phyloP scores from a whole-genome alignment of 2,113 vertebrate species.

The Dipodomys spectabilis region DNA sequence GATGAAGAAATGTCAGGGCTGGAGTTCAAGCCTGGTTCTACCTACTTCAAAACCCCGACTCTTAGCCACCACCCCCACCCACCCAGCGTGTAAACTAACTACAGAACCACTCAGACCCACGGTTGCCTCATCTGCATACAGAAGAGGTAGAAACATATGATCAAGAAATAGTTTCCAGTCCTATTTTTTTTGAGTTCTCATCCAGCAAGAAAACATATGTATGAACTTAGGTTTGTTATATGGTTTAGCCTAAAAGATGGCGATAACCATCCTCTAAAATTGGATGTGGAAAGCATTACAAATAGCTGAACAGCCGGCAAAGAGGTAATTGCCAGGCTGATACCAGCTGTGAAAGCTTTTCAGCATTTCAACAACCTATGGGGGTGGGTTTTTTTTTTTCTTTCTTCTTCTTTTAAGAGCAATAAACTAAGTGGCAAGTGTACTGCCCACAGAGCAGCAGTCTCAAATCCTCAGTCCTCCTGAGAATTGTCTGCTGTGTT shows the following conservation, averaged over 20 bases:
- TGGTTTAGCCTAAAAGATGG: conserved; percentile 65
- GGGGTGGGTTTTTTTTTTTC: not conserved
- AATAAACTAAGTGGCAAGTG: conserved; percentile 62
- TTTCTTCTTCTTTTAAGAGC: conserved; percentile 36
- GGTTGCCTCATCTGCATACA: conserved; percentile 7
- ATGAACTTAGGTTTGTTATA: conserved; percentile 57
- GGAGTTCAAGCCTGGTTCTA: not conserved
- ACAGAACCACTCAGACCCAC: not conserved
- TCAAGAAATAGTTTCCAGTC: conserved; percentile 24
- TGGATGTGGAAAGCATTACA: conserved; percentile 60
- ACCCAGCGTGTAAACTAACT: not conserved
- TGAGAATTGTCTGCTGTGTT: conserved; percentile 3
- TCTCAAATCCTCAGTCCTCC: not conserved
- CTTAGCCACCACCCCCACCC: not conserved
- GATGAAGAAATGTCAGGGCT: not conserved
- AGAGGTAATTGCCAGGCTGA: conserved; percentile 57
- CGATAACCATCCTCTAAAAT: conserved; percentile 61
- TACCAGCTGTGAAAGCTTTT: conserved; percentile 62
- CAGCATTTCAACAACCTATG: conserved; percentile 50
- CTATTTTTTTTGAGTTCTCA: not conserved
- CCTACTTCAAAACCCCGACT: not conserved
- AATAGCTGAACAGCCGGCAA: conserved; percentile 60
- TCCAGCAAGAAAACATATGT: conserved; percentile 62
- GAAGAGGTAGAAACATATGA: not conserved
- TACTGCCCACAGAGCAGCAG: not conserved